phyloP scores from a whole-genome alignment of 2,888 invertebrate species.

The Sepiola atlantica region DNA sequence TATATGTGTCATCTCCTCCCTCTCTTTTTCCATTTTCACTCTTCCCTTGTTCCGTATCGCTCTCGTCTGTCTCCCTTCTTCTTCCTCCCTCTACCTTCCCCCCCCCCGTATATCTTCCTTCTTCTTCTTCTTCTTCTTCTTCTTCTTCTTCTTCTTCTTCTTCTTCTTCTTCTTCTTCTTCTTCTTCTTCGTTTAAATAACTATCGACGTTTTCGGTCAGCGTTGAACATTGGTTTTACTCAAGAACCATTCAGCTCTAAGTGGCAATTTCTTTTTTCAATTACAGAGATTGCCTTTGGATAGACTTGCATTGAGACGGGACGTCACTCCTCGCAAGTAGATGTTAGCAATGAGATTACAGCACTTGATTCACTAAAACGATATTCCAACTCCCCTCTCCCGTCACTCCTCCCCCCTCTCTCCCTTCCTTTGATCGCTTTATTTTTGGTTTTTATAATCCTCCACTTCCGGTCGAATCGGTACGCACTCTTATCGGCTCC shows the following conservation, averaged over 20 bases:
- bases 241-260: background rate
- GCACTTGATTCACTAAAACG: background rate
- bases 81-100: too few relatives aligned
- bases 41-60: too few relatives aligned
- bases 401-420: background rate
- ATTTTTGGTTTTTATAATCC: background rate
- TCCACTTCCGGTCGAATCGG: background rate
- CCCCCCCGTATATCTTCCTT: too few relatives aligned
- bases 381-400: background rate
- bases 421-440: background rate
- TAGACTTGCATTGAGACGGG: background rate
- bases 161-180: background rate
- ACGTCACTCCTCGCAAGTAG: background rate
- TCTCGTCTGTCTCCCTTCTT: too few relatives aligned
- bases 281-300: background rate
- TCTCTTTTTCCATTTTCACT: too few relatives aligned
- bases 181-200: background rate
- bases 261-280: constrained; percentile 21
- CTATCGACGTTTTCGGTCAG: background rate
- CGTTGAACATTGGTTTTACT: constrained; percentile 14
- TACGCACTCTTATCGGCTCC: background rate
- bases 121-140: too few relatives aligned
- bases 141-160: background rate
- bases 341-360: background rate
- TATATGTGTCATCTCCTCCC: too few relatives aligned